These are phyloP conservation scores for Peromyscus californicus DNA, from an alignment of 2,113 vertebrate genomes.

Conservation along the genomic window DNA sequence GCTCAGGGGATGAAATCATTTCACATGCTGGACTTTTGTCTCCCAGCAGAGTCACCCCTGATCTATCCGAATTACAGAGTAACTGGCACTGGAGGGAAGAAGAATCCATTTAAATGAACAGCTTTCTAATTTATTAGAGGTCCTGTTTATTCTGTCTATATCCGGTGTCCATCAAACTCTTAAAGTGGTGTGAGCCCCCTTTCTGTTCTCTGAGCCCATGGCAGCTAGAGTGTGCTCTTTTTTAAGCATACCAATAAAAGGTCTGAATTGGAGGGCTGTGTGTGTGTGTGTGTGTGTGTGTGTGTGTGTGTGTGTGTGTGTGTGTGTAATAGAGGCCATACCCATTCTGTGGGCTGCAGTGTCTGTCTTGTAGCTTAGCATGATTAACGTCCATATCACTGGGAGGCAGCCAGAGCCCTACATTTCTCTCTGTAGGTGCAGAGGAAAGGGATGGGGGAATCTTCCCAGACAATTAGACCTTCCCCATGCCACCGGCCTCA, in stretches of 20 bases:
- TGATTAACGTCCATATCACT: neutral
- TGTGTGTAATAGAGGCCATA: neutral
- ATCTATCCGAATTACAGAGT: slow-evolving; percentile 88
- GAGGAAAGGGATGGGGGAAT: neutral
- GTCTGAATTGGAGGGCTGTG: neutral
- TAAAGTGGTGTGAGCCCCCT: neutral
- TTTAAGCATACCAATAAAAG: neutral
- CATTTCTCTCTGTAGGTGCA: neutral
- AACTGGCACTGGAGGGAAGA: slow-evolving; percentile 82
- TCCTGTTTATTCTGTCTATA: slow-evolving; percentile 77
- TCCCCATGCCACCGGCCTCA: accelerated
- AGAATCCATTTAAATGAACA: slow-evolving; percentile 85
- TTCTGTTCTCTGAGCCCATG: neutral
- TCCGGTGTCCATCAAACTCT: slow-evolving; percentile 53
- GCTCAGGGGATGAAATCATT: slow-evolving; percentile 81
- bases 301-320: neutral
- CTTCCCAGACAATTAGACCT: neutral
- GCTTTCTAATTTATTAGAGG: slow-evolving; percentile 85
- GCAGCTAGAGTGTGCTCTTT: slow-evolving; percentile 36
- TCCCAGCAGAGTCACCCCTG: slow-evolving; percentile 82
- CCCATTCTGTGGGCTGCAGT: accelerated
- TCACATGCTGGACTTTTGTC: slow-evolving; percentile 82
- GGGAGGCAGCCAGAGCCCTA: neutral
- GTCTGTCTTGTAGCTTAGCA: neutral
- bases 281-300: neutral